A percentile compares a stretch with the other conserved stretches of the same genome.
phyloP scores from a whole-genome alignment of 1,140 invertebrate species.

The Hylyphantes graminicola region DNA sequence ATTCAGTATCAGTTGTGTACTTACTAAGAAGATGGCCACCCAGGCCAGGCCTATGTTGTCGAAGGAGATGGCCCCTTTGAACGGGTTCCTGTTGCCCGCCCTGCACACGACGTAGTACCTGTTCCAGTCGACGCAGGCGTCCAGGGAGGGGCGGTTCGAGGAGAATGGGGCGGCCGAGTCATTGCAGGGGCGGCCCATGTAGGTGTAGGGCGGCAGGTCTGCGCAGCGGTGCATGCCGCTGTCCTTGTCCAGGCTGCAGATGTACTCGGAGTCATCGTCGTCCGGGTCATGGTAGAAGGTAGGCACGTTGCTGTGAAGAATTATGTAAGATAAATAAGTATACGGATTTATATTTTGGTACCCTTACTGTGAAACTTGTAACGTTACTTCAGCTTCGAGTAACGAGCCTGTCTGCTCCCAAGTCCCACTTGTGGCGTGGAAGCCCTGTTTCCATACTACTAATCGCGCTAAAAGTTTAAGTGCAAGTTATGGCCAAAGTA shows the following conservation, averaged over 20 bases:
- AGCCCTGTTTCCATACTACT: no score
- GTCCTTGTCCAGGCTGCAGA: constrained; percentile 92
- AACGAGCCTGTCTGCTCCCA: no score
- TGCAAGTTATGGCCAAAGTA: no score
- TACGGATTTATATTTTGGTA: no score
- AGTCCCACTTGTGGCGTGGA: no score
- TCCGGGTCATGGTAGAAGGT: constrained; percentile 65
- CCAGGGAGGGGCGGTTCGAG: constrained; percentile 37
- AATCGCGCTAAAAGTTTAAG: no score
- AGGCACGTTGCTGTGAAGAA: constrained; percentile 36
- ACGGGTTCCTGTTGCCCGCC: constrained; percentile 94
- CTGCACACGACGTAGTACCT: constrained; percentile 97
- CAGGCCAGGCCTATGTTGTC: constrained; percentile 99
- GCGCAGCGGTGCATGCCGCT: constrained; percentile 94
- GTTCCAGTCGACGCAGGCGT: constrained; percentile 96
- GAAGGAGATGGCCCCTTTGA: constrained; percentile 99
- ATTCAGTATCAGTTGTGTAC: no score
- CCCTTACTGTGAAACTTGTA: no score
- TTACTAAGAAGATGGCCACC: constrained; percentile 96
- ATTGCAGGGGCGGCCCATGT: constrained; percentile 77
- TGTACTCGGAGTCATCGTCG: constrained; percentile 93
- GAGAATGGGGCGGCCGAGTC: constrained; percentile 65
- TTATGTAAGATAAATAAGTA: no score
- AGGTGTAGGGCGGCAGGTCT: constrained; percentile 84
- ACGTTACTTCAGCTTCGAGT: no score